Percentiles rank a stretch among this genome's conserved stretches.
phyloP scores from a whole-genome alignment of 1,140 invertebrate species.

The Aculops lycopersici region DNA sequence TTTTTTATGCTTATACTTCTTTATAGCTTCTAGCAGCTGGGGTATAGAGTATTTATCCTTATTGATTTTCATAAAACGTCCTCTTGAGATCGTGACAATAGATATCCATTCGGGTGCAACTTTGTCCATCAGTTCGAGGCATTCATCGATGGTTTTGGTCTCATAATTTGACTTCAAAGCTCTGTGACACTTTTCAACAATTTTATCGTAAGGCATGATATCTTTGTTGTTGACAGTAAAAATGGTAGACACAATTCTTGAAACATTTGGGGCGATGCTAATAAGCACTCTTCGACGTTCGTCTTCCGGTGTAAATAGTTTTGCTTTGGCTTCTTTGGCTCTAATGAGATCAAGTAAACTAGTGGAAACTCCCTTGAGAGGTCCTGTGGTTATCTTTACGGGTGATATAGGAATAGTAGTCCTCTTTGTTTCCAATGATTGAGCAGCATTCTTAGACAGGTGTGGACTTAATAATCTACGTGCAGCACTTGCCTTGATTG shows the following conservation, averaged over 20 bases:
- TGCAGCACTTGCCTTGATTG: too few species aligned
- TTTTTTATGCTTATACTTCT: too few species aligned
- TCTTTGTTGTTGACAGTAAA: not conserved
- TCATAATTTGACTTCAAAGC: not conserved
- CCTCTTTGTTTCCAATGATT: too few species aligned
- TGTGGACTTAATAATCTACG: too few species aligned
- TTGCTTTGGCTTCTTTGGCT: not conserved
- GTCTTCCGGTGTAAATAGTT: not conserved
- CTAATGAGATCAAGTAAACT: not conserved
- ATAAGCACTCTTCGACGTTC: not conserved
- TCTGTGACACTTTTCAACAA: not conserved
- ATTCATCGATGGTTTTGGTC: not conserved
- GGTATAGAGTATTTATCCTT: too few species aligned
- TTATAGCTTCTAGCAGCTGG: too few species aligned
- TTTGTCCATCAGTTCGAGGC: not conserved
- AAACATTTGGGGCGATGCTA: not conserved
- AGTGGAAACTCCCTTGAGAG: not conserved
- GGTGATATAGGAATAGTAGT: too few species aligned
- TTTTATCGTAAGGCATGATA: not conserved
- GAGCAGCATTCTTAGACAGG: too few species aligned
- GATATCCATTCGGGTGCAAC: not conserved
- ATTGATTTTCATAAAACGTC: not conserved
- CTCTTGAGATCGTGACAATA: not conserved
- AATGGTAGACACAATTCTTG: not conserved
- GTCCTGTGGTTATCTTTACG: not conserved